Evolutionary conservation across 2,113 vertebrate genomes (phyloP), one percentile per base, ranked within the genome.

Genomic region (Manacus vitellinus): DNA sequence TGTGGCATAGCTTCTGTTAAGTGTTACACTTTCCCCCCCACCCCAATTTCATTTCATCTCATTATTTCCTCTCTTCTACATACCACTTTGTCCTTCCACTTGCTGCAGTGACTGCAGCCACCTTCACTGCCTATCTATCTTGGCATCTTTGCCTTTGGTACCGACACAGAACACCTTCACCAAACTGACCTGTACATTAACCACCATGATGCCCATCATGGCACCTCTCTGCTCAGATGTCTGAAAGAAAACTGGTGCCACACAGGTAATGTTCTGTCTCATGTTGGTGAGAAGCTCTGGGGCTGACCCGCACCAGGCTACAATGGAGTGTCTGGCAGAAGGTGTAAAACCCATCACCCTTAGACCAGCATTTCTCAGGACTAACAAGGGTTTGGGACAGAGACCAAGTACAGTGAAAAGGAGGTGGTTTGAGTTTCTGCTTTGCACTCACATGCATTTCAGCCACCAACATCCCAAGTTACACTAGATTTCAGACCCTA

Each of bases 241-340:
- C 63, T 83, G 70, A 35, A 51, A 27, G 33, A 51, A 75, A 67
- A 24, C 27, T 17, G 27, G 20, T 54, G 33, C 24, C 37, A 52
- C 1, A 0, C 37, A 81, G n/a, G 28, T 15, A 10, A 24, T 8
- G 33, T 41, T 43, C 7, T 22, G 8, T 8, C 33, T 56, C 68
- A 52, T 0, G 0, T 1, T n/a, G 10, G 0, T 30, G 5, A 58
- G 61, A 71, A 75, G 43, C 15, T 71, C 56, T 3, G 2, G 24
- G 43, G 28, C 66, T 70, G 51, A 67, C 11, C 19, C 8, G 4
- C 2, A 52, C 11, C 27, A 71, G 41, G 65, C 55, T 66, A 22
- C 49, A 59, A 22, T 0, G 0, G 44, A 21, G 15, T 21, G 19
- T 19, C 41, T 56, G 44, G 61, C 17, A 9, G 28, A 41, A 88